Evolutionary conservation across 2,113 vertebrate species (phyloP).

Genomic region (Vimba vimba): DNA sequence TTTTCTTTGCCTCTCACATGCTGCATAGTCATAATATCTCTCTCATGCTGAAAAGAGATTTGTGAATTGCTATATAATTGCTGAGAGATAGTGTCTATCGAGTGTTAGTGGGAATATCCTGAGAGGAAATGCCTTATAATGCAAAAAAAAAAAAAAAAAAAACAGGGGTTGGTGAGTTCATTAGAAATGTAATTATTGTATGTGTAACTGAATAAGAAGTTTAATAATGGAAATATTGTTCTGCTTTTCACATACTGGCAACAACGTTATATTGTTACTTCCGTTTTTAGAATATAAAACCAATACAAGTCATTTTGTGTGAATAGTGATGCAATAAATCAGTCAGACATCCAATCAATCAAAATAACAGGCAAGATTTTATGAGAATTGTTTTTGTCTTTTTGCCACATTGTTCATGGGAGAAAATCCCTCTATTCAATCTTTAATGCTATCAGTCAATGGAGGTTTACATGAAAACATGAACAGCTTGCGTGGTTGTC

Average conservation of each 20-base stretch:
- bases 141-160: neutral
- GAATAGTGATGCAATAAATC: neutral
- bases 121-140: constrained; percentile 2
- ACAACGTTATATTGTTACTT: neutral
- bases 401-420: neutral
- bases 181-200: constrained; percentile 18
- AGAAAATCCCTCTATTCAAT: neutral
- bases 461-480: neutral
- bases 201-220: neutral
- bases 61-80: constrained; percentile 4
- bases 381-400: neutral
- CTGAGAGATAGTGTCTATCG: neutral
- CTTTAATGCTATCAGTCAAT: neutral
- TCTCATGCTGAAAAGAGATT: constrained; percentile 12
- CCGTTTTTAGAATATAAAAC: neutral
- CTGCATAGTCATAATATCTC: neutral
- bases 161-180: neutral
- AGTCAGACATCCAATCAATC: neutral
- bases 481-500: neutral
- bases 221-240: constrained; percentile 15
- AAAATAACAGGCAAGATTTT: neutral
- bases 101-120: neutral
- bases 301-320: neutral
- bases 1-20: neutral
- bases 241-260: neutral